Evolutionary conservation across 2,888 invertebrate genomes (phyloP).

Genomic region (Nyleta sp.): DNA sequence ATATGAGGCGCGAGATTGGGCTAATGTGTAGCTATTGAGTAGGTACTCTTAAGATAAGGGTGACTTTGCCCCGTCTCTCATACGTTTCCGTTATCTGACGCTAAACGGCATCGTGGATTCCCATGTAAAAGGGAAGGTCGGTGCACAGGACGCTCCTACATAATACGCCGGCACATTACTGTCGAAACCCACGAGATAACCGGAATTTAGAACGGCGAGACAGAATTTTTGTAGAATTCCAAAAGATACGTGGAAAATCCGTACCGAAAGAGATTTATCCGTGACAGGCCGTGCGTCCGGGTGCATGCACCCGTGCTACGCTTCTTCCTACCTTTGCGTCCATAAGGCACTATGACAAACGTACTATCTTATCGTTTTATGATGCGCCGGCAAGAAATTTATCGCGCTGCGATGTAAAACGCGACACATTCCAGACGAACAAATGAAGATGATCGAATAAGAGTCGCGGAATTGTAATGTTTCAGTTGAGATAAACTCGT

Average conservation of each 20-base stretch:
- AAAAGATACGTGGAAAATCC: slow-evolving; percentile 74
- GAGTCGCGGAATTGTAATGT: background rate
- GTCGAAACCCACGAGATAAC: slow-evolving; percentile 80
- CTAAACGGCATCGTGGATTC: slow-evolving; percentile 79
- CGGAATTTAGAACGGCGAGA: slow-evolving; percentile 81
- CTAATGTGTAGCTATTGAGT: slow-evolving; percentile 78
- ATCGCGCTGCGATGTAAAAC: slow-evolving; percentile 34
- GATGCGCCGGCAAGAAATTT: slow-evolving; percentile 51
- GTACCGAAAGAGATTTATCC: slow-evolving; percentile 65
- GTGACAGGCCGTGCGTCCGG: slow-evolving; percentile 59
- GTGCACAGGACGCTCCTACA: slow-evolving; percentile 75
- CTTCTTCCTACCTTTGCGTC: slow-evolving; percentile 49
- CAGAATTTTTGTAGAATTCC: slow-evolving; percentile 77
- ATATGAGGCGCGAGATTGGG: slow-evolving; percentile 63
- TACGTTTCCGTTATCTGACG: slow-evolving; percentile 82
- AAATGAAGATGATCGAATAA: slow-evolving; percentile 18
- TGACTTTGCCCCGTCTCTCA: slow-evolving; percentile 79
- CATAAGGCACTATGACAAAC: slow-evolving; percentile 60
- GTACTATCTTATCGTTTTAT: slow-evolving; percentile 65
- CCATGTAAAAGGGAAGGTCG: slow-evolving; percentile 75
- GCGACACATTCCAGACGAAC: background rate
- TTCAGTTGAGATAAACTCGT: too few species aligned
- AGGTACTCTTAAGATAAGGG: slow-evolving; percentile 81
- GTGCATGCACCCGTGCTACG: slow-evolving; percentile 52
- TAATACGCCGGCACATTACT: slow-evolving; percentile 81